These are phyloP conservation scores for Helobdella robusta DNA, from an alignment of 2,888 invertebrate species.

Conservation along the genomic window DNA sequence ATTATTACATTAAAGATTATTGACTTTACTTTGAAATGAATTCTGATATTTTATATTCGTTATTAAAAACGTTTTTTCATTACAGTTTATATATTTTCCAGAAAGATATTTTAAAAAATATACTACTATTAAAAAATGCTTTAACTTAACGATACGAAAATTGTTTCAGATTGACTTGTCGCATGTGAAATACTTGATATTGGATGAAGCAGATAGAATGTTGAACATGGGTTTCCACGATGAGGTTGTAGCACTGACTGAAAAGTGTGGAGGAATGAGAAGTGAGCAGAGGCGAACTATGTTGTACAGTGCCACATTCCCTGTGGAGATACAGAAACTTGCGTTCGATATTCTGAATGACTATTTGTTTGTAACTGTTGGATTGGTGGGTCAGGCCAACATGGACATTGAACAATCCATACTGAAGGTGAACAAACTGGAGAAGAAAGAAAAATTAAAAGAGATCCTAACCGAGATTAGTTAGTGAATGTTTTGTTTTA, in stretches of 20 bases:
- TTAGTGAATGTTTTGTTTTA: slow-evolving; percentile 30
- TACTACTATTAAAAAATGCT: background rate
- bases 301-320: slow-evolving; percentile 72
- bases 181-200: slow-evolving; percentile 59
- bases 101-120: background rate
- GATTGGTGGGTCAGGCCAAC: slow-evolving; percentile 85
- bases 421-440: slow-evolving; percentile 55
- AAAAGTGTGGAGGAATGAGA: slow-evolving; percentile 42
- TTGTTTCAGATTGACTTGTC: slow-evolving; percentile 53
- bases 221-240: slow-evolving; percentile 63
- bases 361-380: slow-evolving; percentile 62
- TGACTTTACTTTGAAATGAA: too few relatives aligned
- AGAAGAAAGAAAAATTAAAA: slow-evolving; percentile 66
- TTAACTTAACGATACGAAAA: background rate
- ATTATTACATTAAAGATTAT: too few relatives aligned
- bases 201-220: slow-evolving; percentile 75
- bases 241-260: slow-evolving; percentile 42
- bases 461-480: slow-evolving; percentile 56
- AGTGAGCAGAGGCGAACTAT: slow-evolving; percentile 54
- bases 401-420: slow-evolving; percentile 74
- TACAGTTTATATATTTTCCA: background rate
- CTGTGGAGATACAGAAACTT: slow-evolving; percentile 63
- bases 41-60: too few relatives aligned
- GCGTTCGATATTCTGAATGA: slow-evolving; percentile 66
- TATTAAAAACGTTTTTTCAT: background rate